These are phyloP conservation scores for Margaritifera margaritifera DNA, from an alignment of 2,888 invertebrate species.

Conservation along the genomic window DNA sequence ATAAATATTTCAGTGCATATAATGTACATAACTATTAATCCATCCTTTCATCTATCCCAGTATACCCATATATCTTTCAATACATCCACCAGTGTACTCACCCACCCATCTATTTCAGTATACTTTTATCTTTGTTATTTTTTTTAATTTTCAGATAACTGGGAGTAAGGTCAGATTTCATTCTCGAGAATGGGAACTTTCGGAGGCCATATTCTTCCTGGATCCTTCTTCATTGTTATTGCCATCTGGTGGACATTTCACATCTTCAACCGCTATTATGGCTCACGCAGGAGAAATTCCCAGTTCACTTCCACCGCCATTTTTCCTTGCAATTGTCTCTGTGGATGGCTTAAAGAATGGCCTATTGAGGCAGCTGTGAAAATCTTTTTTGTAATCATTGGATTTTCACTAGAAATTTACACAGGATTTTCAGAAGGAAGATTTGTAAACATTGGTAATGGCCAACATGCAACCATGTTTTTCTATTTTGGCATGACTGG, in stretches of 20 bases:
- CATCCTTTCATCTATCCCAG: too few relatives aligned
- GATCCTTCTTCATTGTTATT: conserved; percentile 70
- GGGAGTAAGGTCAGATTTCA: neutral
- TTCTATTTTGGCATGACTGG: conserved; percentile 74
- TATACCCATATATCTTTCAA: too few relatives aligned
- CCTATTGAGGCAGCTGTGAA: conserved; percentile 52
- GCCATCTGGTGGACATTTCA: conserved; percentile 66
- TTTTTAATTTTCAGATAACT: too few relatives aligned
- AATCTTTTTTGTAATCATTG: conserved; percentile 43
- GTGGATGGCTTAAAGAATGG: conserved; percentile 46
- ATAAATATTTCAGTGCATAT: too few relatives aligned
- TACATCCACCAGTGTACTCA: too few relatives aligned
- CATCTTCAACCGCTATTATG: conserved; percentile 60
- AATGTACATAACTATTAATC: too few relatives aligned
- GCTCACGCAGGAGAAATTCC: conserved; percentile 43
- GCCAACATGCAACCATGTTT: conserved; percentile 76
- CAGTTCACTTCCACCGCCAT: conserved; percentile 49
- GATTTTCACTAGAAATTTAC: conserved; percentile 48
- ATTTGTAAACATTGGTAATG: conserved; percentile 72
- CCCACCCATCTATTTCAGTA: too few relatives aligned
- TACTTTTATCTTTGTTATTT: too few relatives aligned
- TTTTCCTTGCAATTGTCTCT: conserved; percentile 55
- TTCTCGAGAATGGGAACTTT: conserved; percentile 71
- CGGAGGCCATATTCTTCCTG: conserved; percentile 74
- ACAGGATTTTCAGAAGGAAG: conserved; percentile 65